A percentile compares a stretch with the other conserved stretches of the same genome.
Evolutionary conservation across 2,797 vertebrate species (phyloP).

Genomic region (Huso huso): DNA sequence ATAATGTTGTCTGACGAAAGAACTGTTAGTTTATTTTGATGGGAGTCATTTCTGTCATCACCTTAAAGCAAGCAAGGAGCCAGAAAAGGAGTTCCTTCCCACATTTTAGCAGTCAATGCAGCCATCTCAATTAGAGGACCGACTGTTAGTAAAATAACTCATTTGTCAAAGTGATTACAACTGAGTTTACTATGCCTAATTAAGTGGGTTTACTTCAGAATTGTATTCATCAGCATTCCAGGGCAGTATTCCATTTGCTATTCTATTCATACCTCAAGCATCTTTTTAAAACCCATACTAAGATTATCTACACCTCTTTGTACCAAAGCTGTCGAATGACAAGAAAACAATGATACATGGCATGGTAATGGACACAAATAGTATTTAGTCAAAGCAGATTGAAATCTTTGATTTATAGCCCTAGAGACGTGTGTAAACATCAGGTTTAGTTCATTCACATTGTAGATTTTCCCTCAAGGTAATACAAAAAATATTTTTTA

Average conservation of each 20-base stretch:
- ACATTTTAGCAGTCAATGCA: too few species aligned
- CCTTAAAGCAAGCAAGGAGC: constrained; percentile 28
- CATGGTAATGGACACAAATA: too few species aligned
- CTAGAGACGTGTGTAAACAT: too few species aligned
- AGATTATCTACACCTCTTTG: too few species aligned
- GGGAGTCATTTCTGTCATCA: constrained; percentile 42
- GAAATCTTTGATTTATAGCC: too few species aligned
- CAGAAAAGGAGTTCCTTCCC: not conserved
- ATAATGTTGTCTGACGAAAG: constrained; percentile 6
- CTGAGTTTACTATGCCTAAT: not conserved
- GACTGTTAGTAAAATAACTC: not conserved
- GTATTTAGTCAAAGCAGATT: too few species aligned
- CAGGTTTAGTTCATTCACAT: too few species aligned
- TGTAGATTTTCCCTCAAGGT: too few species aligned
- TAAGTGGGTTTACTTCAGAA: not conserved
- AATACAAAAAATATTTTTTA: too few species aligned
- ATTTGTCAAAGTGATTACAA: not conserved
- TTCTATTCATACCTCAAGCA: not conserved
- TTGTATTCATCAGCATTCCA: not conserved
- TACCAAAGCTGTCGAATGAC: too few species aligned
- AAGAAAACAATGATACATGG: too few species aligned
- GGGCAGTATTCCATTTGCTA: not conserved
- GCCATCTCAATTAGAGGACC: constrained; percentile 15
- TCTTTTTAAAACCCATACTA: too few species aligned
- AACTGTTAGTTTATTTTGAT: constrained; percentile 36